Evolutionary conservation across 2,888 invertebrate species (phyloP).

Genomic region (Sycophila texana): DNA sequence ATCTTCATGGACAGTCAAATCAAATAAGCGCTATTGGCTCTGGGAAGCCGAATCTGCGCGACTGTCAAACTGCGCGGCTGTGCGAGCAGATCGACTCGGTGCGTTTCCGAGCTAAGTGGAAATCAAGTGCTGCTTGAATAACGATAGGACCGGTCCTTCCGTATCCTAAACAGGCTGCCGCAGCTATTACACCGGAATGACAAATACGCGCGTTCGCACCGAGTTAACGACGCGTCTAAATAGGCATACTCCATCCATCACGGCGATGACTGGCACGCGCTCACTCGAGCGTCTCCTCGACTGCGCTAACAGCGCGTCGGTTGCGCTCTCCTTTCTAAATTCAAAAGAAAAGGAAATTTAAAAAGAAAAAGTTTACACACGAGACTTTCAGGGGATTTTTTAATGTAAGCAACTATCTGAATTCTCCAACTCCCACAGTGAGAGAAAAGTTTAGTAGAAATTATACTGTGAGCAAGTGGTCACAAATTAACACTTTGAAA

Average conservation of each 20-base stretch:
- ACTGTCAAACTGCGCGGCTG: not conserved
- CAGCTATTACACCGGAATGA: conserved; percentile 51
- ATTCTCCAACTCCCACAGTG: too few species aligned
- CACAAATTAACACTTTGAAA: too few species aligned
- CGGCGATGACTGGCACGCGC: conserved; percentile 60
- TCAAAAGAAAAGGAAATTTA: too few species aligned
- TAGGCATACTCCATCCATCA: conserved; percentile 67
- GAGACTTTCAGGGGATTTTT: too few species aligned
- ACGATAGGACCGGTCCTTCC: conserved; percentile 43
- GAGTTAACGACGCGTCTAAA: conserved; percentile 65
- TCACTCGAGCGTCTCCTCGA: conserved; percentile 55
- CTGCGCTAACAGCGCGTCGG: conserved; percentile 56
- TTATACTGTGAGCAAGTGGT: too few species aligned
- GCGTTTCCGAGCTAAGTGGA: conserved; percentile 49
- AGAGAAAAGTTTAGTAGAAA: too few species aligned
- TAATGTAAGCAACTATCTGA: too few species aligned
- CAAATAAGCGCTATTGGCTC: not conserved
- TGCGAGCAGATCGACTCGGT: not conserved
- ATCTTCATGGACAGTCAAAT: not conserved
- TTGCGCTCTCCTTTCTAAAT: conserved; percentile 47
- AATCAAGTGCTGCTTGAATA: conserved; percentile 55
- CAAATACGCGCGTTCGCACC: conserved; percentile 57
- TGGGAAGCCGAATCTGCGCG: not conserved
- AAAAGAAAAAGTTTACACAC: too few species aligned
- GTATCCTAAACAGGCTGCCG: conserved; percentile 35